Base-by-base conservation (phyloP, 2,888 invertebrate species). In the Dryomyza anilis region DNA sequence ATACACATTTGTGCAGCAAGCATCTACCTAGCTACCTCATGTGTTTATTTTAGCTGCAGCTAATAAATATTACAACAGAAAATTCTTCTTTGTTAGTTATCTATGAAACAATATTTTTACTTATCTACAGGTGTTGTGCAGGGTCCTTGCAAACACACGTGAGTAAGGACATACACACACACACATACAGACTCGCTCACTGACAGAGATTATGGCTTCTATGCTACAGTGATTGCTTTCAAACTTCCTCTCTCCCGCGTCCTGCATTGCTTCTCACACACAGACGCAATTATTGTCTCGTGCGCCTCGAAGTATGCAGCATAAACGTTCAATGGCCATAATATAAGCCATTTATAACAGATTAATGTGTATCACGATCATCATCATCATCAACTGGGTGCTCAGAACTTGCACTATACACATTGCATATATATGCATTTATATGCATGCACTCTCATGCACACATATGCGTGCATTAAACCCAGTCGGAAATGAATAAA, bases 271-370 rank as follows among this genome's bases (percentile, higher is more conserved):
- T 2, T 39, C n/a, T 6, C 19, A 33, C 8, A 29, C 3, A 19
- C 29, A 36, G n/a, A 16, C 21, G 25, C 10, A 5, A 30, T 33
- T n/a, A 16, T 1, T 43, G 7, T 16, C 16, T 43, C 4, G 16
- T 5, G 4, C 16, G n/a, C 43, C 4, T 43, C 19, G 19, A n/a
- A 43, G 25, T 36, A 14, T 19, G 36, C 25, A 43, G 50, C 55
- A 16, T 63, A 12, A 48, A 39, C 63, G 25, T 43, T 43, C 63
- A 63, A 65, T 60, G 60, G 59, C 52, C 65, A 52, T 65, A 57
- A 63, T 63, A 60, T 63, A 65, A 67, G 63, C 65, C 67, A 67
- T 67, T 65, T 67, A 65, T 59, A 63, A 43, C 56, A 65, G 65
- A 67, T 65, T 67, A 67, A 65, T 65, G 67, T 63, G 63, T 21